phyloP scores from a whole-genome alignment of 2,888 invertebrate species.

The Cephalotes varians region DNA sequence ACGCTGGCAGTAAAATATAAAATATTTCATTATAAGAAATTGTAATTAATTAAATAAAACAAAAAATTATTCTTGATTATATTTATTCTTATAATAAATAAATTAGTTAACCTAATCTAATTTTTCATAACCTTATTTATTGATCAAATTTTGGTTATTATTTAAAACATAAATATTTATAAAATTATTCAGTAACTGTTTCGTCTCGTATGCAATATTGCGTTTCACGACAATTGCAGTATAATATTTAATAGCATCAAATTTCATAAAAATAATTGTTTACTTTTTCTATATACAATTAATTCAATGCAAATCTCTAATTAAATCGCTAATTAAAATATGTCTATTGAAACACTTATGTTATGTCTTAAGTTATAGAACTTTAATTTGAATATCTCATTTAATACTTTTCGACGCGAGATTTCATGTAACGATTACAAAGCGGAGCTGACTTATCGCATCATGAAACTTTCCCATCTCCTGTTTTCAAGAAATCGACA shows the following conservation, averaged over 20 bases:
- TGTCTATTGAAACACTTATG: background rate
- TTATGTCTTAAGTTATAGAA: background rate
- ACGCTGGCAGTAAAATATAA: background rate
- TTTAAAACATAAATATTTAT: too few species aligned
- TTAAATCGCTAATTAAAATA: background rate
- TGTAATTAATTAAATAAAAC: too few species aligned
- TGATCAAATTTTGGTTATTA: too few species aligned
- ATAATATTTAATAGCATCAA: background rate
- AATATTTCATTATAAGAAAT: too few species aligned
- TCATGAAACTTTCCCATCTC: slow-evolving; percentile 13
- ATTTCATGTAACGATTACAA: background rate
- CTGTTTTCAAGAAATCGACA: slow-evolving; percentile 41
- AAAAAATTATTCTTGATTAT: too few species aligned
- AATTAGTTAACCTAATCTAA: too few species aligned
- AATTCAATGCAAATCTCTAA: background rate
- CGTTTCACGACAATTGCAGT: background rate
- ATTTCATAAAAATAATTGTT: background rate
- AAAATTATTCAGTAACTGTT: too few species aligned
- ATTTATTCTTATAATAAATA: too few species aligned
- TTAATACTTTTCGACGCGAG: background rate
- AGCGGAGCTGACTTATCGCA: background rate
- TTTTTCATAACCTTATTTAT: too few species aligned
- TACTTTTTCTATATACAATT: background rate
- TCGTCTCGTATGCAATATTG: background rate
- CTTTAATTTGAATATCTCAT: background rate